phyloP scores from a whole-genome alignment of 2,797 vertebrate species.

The Rhodeus uyekii region DNA sequence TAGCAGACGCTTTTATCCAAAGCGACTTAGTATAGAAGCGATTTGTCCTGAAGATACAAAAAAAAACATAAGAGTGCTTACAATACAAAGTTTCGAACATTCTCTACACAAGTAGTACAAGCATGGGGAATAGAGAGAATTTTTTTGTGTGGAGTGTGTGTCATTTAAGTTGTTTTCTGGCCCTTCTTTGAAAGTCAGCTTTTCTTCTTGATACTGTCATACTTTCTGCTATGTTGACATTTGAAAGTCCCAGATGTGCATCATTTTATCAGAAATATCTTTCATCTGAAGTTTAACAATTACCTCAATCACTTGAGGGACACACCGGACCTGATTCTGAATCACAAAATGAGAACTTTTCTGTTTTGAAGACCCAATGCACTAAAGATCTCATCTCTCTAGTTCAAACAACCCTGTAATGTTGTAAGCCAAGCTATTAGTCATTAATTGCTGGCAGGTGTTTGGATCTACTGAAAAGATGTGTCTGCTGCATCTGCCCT shows the following conservation, averaged over 20 bases:
- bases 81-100: too few relatives aligned
- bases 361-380: conserved; percentile 27
- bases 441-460: conserved; percentile 52
- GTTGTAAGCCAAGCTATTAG: conserved; percentile 41
- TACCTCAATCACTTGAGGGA: conserved; percentile 22
- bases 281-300: conserved; percentile 20
- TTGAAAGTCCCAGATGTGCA: conserved; percentile 17
- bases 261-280: conserved; percentile 3
- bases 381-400: conserved; percentile 29
- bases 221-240: background rate
- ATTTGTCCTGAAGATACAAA: too few relatives aligned
- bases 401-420: conserved; percentile 30
- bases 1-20: too few relatives aligned
- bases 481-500: conserved; percentile 9
- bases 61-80: too few relatives aligned
- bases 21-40: too few relatives aligned
- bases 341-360: conserved; percentile 11
- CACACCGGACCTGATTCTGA: background rate
- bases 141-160: too few relatives aligned
- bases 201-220: background rate
- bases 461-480: conserved; percentile 26
- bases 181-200: background rate
- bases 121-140: too few relatives aligned
- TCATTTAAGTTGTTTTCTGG: background rate
- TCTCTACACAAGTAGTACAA: too few relatives aligned